These are phyloP conservation scores for Ctenodactylus gundi DNA, from an alignment of 2,113 vertebrate species.

Conservation along the genomic window DNA sequence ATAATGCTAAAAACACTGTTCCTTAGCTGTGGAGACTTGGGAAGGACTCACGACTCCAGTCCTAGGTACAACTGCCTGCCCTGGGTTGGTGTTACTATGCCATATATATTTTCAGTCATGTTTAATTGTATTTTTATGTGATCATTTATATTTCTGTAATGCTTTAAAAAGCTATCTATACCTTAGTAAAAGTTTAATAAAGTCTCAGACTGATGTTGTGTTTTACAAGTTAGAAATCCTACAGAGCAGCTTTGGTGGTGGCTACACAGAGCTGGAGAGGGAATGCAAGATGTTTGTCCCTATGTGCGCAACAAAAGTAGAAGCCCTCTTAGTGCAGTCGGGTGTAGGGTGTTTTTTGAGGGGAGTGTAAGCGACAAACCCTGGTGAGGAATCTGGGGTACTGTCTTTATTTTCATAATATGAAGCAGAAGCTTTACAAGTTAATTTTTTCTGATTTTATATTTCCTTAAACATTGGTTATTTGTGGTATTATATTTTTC, in stretches of 20 bases:
- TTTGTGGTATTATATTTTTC: not conserved
- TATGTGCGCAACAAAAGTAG: not conserved
- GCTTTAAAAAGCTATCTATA: not conserved
- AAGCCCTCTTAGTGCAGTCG: not conserved
- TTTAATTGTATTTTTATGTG: not conserved
- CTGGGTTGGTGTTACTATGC: not conserved
- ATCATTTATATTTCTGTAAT: not conserved
- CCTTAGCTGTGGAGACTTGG: not conserved
- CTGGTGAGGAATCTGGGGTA: not conserved
- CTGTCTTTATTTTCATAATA: not conserved
- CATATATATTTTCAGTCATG: not conserved
- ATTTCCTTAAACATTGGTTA: not conserved
- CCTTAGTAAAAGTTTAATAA: conserved; percentile 30
- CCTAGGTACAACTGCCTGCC: not conserved
- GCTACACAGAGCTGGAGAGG: not conserved
- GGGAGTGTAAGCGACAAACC: not conserved
- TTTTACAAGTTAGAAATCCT: not conserved
- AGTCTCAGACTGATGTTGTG: conserved; percentile 14
- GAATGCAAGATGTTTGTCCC: not conserved
- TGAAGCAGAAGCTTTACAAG: not conserved
- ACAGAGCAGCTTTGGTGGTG: not conserved
- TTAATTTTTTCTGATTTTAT: conserved; percentile 1
- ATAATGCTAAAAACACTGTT: not conserved
- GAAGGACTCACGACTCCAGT: no score
- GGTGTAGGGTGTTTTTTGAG: not conserved